phyloP scores from a whole-genome alignment of 1,140 invertebrate species.

The Drusus annulatus region DNA sequence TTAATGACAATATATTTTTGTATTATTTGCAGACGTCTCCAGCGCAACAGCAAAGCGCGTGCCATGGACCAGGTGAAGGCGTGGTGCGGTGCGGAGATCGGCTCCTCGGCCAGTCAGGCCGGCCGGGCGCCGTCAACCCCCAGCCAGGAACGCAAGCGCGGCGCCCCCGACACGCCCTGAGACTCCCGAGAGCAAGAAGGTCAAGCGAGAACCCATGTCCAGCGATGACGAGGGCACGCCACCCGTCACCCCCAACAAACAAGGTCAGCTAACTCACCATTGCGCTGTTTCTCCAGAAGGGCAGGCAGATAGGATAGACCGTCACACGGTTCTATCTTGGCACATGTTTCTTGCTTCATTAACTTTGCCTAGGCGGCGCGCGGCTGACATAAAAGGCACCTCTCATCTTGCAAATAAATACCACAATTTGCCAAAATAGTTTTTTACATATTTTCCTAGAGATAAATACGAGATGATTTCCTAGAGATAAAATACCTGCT shows the following conservation, averaged over 20 bases:
- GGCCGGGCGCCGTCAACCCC: neutral
- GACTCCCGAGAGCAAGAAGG: constrained; percentile 38
- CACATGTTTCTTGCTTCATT: no score
- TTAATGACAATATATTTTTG: no score
- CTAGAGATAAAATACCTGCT: no score
- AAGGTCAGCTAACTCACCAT: neutral
- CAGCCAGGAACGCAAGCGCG: neutral
- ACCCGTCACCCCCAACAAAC: constrained; percentile 37
- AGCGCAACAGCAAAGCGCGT: constrained; percentile 84
- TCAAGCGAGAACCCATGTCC: constrained; percentile 49
- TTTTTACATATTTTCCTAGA: no score
- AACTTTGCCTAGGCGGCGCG: no score
- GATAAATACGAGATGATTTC: no score
- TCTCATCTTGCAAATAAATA: no score
- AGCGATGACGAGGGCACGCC: constrained; percentile 45
- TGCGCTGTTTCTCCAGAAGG: no score
- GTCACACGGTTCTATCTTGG: no score
- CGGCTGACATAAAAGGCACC: no score
- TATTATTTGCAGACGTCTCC: constrained; percentile 73
- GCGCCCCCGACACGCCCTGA: neutral
- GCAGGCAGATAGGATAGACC: no score
- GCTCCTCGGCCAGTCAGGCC: constrained; percentile 15
- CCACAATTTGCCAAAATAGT: no score
- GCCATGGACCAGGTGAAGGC: constrained; percentile 88
- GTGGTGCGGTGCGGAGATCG: constrained; percentile 80